These are phyloP conservation scores for Bergia puertoricense DNA, from an alignment of 92 coral and sea anemone species.

Conservation along the genomic window DNA sequence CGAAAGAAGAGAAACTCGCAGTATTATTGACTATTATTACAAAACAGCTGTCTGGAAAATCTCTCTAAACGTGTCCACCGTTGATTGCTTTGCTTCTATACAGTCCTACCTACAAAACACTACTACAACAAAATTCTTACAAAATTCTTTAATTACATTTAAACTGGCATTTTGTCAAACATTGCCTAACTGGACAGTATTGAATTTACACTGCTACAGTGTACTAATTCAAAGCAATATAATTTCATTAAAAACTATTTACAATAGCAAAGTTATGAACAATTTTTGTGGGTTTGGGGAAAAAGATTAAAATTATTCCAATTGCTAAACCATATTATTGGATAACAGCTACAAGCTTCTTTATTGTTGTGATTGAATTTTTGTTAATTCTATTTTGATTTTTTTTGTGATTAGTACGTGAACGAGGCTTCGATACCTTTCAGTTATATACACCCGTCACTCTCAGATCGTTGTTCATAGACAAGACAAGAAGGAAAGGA, in stretches of 20 bases:
- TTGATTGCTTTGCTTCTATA: neutral
- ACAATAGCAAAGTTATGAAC: slow-evolving; percentile 38
- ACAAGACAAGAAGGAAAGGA: neutral
- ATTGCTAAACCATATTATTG: neutral
- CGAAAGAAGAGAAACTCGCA: neutral
- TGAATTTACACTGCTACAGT: slow-evolving; percentile 32
- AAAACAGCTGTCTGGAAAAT: neutral
- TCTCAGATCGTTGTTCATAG: neutral
- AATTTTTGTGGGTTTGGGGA: neutral
- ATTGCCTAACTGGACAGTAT: neutral
- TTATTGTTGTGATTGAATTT: neutral
- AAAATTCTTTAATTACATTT: neutral
- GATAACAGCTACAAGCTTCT: neutral
- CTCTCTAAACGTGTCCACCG: neutral
- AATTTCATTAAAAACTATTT: slow-evolving; percentile 44
- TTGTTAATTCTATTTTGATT: neutral
- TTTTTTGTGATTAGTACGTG: neutral
- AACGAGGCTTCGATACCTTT: neutral
- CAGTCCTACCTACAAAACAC: neutral
- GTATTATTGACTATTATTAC: neutral
- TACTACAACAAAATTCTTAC: neutral
- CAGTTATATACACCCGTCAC: neutral
- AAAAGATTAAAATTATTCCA: slow-evolving; percentile 21
- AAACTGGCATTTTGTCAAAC: slow-evolving; percentile 19
- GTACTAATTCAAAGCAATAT: slow-evolving; percentile 4